phyloP scores from a whole-genome alignment of 1,140 invertebrate genomes.

The Megalopta genalis region DNA sequence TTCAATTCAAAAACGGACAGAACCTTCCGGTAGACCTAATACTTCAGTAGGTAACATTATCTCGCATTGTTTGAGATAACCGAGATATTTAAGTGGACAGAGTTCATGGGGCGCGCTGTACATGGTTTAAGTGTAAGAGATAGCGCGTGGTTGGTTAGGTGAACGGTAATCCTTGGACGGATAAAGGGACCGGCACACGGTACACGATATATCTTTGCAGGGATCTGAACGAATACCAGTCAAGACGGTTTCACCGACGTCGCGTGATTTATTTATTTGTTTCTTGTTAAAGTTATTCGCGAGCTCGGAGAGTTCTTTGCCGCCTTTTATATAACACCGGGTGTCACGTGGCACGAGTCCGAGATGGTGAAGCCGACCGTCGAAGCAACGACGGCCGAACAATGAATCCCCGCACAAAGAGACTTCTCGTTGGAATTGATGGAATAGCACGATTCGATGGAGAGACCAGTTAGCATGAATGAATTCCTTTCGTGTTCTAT shows the following conservation, averaged over 20 bases:
- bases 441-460: constrained; percentile 37
- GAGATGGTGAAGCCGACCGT: not conserved
- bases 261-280: constrained; percentile 60
- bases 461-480: constrained; percentile 48
- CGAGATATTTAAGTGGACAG: too few relatives aligned
- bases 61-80: too few relatives aligned
- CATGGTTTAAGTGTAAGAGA: not conserved
- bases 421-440: constrained; percentile 48
- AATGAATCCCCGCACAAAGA: constrained; percentile 55
- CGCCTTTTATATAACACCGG: constrained; percentile 19
- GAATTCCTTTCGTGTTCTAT: constrained; percentile 42
- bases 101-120: too few relatives aligned
- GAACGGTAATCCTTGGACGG: not conserved
- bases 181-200: constrained; percentile 5
- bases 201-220: constrained; percentile 33
- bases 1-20: too few relatives aligned
- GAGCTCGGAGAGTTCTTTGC: constrained; percentile 40
- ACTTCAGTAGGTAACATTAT: too few relatives aligned
- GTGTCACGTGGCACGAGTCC: constrained; percentile 1
- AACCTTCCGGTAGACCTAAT: too few relatives aligned
- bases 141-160: not conserved
- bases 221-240: not conserved
- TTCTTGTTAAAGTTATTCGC: constrained; percentile 56
- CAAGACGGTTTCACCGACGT: constrained; percentile 20
- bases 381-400: constrained; percentile 40